These are phyloP conservation scores for Girardinus metallicus DNA, from an alignment of 2,797 vertebrate genomes.

Conservation along the genomic window DNA sequence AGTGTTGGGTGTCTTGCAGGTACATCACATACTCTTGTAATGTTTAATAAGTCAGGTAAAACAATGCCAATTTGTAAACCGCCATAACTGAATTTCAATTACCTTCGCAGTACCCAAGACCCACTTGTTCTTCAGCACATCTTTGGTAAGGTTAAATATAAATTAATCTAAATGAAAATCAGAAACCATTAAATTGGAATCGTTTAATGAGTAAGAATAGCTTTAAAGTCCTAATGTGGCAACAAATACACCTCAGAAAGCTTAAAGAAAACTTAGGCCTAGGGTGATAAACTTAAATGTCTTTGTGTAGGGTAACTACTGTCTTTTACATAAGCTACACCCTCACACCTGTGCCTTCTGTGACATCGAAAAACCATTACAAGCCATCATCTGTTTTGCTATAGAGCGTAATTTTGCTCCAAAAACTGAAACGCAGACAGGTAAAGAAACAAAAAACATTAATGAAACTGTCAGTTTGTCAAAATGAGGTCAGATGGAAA, in stretches of 20 bases:
- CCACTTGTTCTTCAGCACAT: neutral
- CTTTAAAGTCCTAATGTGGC: neutral
- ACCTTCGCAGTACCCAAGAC: neutral
- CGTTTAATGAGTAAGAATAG: neutral
- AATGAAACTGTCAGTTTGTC: neutral
- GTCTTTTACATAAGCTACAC: neutral
- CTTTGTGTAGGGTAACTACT: neutral
- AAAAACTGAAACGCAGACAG: neutral
- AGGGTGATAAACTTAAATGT: neutral
- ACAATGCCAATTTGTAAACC: neutral
- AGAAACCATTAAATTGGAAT: neutral
- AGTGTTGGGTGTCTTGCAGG: neutral
- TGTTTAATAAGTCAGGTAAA: slow-evolving; percentile 6
- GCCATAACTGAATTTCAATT: neutral
- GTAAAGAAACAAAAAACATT: neutral
- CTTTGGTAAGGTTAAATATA: neutral
- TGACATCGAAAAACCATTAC: neutral
- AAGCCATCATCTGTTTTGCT: neutral
- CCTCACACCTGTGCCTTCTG: neutral
- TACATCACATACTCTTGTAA: neutral
- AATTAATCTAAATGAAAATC: neutral
- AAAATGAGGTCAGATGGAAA: neutral
- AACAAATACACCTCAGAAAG: neutral
- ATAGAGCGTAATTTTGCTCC: neutral
- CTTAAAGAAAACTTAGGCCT: neutral